Percentiles rank a stretch among this genome's conserved stretches.
phyloP scores from a whole-genome alignment of 2,797 vertebrate genomes.

The Menidia menidia region DNA sequence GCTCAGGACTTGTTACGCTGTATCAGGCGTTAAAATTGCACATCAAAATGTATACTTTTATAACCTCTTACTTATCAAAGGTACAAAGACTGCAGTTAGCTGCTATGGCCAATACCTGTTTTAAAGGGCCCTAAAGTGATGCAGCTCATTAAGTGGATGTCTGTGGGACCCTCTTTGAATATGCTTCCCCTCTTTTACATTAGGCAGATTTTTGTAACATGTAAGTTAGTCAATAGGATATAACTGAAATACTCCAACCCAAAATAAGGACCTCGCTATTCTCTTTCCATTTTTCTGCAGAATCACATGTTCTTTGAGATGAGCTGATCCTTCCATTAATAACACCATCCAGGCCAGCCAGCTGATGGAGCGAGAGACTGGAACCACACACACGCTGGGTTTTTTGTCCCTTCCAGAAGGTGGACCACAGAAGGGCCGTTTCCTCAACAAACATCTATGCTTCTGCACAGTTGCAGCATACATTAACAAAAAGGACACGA shows the following conservation, averaged over 20 bases:
- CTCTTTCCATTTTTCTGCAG: constrained; percentile 59
- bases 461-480: neutral
- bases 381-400: neutral
- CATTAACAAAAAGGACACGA: constrained; percentile 33
- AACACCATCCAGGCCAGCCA: neutral
- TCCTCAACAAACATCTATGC: neutral
- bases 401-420: neutral
- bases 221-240: too few relatives aligned
- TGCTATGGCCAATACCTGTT: too few relatives aligned
- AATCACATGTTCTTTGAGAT: constrained; percentile 88
- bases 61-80: too few relatives aligned
- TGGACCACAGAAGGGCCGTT: neutral
- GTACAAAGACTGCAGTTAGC: too few relatives aligned
- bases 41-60: too few relatives aligned
- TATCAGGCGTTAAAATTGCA: too few relatives aligned
- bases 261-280: neutral
- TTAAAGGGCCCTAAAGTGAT: too few relatives aligned
- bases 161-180: too few relatives aligned
- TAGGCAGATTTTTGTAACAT: too few relatives aligned
- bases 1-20: too few relatives aligned
- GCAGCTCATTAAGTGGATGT: too few relatives aligned
- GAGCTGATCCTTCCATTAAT: constrained; percentile 67
- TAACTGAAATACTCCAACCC: neutral
- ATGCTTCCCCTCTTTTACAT: too few relatives aligned
- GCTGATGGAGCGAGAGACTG: neutral